Evolutionary conservation across 2,113 vertebrate species (phyloP).

Genomic region (Stegastes partitus): DNA sequence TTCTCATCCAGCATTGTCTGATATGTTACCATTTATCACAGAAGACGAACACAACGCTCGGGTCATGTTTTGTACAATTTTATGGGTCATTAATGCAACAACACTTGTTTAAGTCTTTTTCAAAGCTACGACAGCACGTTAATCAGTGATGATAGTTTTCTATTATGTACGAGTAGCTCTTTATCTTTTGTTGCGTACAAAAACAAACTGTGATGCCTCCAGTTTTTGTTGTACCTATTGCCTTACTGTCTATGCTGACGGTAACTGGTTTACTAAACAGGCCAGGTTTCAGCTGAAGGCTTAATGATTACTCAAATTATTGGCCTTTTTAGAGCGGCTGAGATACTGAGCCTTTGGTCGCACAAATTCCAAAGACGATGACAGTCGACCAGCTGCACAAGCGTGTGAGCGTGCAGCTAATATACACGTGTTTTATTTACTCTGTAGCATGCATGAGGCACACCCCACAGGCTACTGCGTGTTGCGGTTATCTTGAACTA

Average conservation of each 20-base stretch:
- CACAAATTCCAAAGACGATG: conserved; percentile 15
- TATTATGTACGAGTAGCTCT: no score
- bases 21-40: conserved; percentile 1
- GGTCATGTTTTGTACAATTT: no score
- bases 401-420: not conserved
- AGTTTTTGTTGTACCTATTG: not conserved
- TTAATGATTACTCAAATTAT: conserved; percentile 65
- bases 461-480: not conserved
- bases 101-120: not conserved
- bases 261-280: not conserved
- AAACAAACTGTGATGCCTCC: not conserved
- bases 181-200: not conserved
- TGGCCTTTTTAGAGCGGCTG: conserved; percentile 30
- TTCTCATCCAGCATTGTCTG: not conserved
- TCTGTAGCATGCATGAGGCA: no score
- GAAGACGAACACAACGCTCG: not conserved
- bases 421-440: not conserved
- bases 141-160: no score
- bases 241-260: not conserved
- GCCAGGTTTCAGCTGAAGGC: conserved; percentile 40
- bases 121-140: not conserved
- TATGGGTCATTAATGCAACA: not conserved
- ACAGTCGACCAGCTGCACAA: not conserved
- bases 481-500: no score
- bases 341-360: not conserved